Conservation (phyloP, 2,797 vertebrate genomes). For the Amblyopsis hoosieri region DNA sequence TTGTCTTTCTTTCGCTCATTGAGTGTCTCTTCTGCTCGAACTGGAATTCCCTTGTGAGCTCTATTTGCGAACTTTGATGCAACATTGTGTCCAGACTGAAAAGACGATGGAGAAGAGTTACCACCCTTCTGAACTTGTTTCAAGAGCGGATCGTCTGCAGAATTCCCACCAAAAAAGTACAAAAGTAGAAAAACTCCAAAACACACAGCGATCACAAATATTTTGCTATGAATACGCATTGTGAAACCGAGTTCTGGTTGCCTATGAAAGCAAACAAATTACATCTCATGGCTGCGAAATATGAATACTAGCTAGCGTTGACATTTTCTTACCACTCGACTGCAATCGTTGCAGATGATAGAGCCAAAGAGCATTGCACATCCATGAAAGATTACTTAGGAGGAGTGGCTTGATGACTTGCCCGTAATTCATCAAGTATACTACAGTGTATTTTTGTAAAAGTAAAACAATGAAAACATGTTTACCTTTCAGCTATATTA, state of each 20-base stretch:
- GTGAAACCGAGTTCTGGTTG: constrained; percentile 57
- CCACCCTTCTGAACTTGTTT: constrained; percentile 58
- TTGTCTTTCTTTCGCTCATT: constrained; percentile 40
- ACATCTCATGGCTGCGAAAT: constrained; percentile 65
- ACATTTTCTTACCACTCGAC: constrained; percentile 63
- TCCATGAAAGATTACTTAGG: constrained; percentile 59
- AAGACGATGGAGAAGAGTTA: constrained; percentile 45
- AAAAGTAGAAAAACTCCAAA: constrained; percentile 84
- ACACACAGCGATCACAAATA: constrained; percentile 71
- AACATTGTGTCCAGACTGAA: constrained; percentile 40
- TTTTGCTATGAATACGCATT: constrained; percentile 80
- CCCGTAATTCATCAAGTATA: constrained; percentile 64
- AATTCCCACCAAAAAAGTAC: constrained; percentile 79
- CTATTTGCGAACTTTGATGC: constrained; percentile 58
- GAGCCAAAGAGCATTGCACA: constrained; percentile 55
- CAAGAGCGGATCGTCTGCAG: constrained; percentile 70
- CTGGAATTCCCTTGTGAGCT: constrained; percentile 23
- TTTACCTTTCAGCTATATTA: no score
- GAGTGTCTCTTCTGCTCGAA: constrained; percentile 38
- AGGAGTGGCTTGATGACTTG: constrained; percentile 57
- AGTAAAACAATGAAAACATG: no score
- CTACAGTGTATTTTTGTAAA: constrained; percentile 3
- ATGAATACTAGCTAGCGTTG: constrained; percentile 41
- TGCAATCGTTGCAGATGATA: constrained; percentile 67
- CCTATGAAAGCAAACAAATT: constrained; percentile 30